Conservation (phyloP, 2,888 invertebrate species). For the Boloria selene region DNA sequence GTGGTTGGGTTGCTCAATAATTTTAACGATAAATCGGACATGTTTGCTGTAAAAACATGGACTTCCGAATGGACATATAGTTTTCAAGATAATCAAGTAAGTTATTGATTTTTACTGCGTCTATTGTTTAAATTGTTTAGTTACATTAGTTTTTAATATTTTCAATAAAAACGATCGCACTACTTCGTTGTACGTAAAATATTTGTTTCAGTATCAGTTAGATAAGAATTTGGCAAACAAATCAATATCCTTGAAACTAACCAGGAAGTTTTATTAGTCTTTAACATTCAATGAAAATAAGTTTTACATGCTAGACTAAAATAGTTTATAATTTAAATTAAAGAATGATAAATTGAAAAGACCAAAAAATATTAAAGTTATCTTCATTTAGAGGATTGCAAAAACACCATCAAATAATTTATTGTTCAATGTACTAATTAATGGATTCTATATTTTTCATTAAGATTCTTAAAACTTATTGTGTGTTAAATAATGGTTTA, state of each 20-base stretch:
- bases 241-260: conserved; percentile 45
- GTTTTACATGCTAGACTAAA: background rate
- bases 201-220: conserved; percentile 9
- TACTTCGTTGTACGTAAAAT: background rate
- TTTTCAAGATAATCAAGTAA: conserved; percentile 78
- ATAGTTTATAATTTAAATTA: no score
- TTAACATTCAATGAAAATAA: background rate
- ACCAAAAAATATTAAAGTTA: no score
- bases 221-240: conserved; percentile 37
- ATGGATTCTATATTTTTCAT: no score
- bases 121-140: conserved; percentile 24
- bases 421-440: no score
- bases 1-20: conserved; percentile 73
- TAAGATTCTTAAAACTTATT: no score
- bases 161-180: conserved; percentile 18
- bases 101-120: conserved; percentile 47
- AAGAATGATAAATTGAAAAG: no score
- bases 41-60: conserved; percentile 78
- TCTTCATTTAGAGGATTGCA: no score
- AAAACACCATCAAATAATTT: no score
- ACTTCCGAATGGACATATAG: conserved; percentile 75
- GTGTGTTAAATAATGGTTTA: no score
- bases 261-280: conserved; percentile 30
- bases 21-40: conserved; percentile 73
- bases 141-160: conserved; percentile 14